Percentiles rank a stretch among this genome's conserved stretches.
These are phyloP conservation scores for Oegoconia quadripuncta DNA, from an alignment of 2,888 invertebrate genomes.

Conservation along the genomic window DNA sequence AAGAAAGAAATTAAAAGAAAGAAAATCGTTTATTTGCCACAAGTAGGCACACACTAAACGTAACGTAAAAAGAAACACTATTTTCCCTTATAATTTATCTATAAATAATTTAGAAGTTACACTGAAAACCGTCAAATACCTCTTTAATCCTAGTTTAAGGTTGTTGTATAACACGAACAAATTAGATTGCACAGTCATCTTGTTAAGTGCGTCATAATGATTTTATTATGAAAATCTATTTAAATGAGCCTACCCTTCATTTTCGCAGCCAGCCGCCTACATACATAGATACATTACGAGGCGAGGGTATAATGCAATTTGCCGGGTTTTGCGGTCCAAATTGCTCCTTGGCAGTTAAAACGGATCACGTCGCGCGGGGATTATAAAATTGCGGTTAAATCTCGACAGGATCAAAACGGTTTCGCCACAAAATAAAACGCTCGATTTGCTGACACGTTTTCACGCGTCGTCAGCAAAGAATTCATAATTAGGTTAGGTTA, in stretches of 20 bases:
- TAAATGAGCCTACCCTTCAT: slow-evolving; percentile 35
- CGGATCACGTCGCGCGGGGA: slow-evolving; percentile 56
- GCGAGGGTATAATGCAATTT: slow-evolving; percentile 53
- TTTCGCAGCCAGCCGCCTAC: slow-evolving; percentile 29
- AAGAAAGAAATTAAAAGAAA: too few relatives aligned
- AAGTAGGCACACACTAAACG: too few relatives aligned
- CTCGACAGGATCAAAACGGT: slow-evolving; percentile 48
- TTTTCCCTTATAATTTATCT: too few relatives aligned
- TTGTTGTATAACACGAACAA: too few relatives aligned
- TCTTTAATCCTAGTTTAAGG: too few relatives aligned
- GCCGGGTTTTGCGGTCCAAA: slow-evolving; percentile 46
- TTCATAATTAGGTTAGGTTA: too few relatives aligned
- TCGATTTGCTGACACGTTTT: slow-evolving; percentile 29
- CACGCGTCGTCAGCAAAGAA: too few relatives aligned
- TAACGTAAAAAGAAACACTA: too few relatives aligned
- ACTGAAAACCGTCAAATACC: too few relatives aligned
- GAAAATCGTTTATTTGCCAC: too few relatives aligned
- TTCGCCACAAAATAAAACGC: slow-evolving; percentile 40
- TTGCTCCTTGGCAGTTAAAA: slow-evolving; percentile 59
- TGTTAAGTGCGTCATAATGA: slow-evolving; percentile 17
- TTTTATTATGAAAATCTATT: slow-evolving; percentile 43
- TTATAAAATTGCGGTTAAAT: slow-evolving; percentile 61
- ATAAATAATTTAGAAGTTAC: too few relatives aligned
- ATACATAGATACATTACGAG: slow-evolving; percentile 28
- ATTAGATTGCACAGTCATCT: neutral